A percentile compares a stretch with the other conserved stretches of the same genome.
phyloP scores from a whole-genome alignment of 2,888 invertebrate genomes.

The Drosophila suboccidentalis region DNA sequence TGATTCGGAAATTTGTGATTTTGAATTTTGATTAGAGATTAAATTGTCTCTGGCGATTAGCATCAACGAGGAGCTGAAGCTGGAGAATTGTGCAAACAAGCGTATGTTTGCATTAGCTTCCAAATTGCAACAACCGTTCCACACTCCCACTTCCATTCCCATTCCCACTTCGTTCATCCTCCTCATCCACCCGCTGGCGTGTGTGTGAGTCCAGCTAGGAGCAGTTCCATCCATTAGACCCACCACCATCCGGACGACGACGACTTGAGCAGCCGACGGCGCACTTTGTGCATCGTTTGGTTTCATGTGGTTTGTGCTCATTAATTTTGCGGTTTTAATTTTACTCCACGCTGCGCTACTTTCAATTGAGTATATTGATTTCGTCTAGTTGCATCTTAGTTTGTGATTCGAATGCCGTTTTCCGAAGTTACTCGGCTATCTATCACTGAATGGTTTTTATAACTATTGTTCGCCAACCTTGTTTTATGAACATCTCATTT shows the following conservation, averaged over 20 bases:
- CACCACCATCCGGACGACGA: slow-evolving; percentile 47
- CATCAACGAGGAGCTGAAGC: slow-evolving; percentile 52
- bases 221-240: slow-evolving; percentile 18
- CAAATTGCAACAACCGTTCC: slow-evolving; percentile 43
- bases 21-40: slow-evolving; percentile 82
- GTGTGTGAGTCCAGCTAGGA: slow-evolving; percentile 18
- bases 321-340: slow-evolving; percentile 76
- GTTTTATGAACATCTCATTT: too few relatives aligned
- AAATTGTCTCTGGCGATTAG: slow-evolving; percentile 81
- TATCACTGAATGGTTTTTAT: too few relatives aligned
- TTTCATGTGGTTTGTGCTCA: slow-evolving; percentile 76
- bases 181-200: slow-evolving; percentile 1
- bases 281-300: slow-evolving; percentile 67
- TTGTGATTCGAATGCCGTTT: not conserved
- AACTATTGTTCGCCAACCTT: too few relatives aligned
- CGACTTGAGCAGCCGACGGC: slow-evolving; percentile 53
- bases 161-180: not conserved
- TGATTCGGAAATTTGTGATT: slow-evolving; percentile 74
- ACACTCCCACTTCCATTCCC: not conserved
- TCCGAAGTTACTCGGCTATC: not conserved
- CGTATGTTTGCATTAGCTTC: slow-evolving; percentile 78
- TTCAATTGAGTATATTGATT: slow-evolving; percentile 22
- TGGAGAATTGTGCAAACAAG: slow-evolving; percentile 73
- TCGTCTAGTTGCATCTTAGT: not conserved
- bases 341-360: slow-evolving; percentile 38